phyloP scores from a whole-genome alignment of 2,797 vertebrate species.

The Takifugu ocellatus region DNA sequence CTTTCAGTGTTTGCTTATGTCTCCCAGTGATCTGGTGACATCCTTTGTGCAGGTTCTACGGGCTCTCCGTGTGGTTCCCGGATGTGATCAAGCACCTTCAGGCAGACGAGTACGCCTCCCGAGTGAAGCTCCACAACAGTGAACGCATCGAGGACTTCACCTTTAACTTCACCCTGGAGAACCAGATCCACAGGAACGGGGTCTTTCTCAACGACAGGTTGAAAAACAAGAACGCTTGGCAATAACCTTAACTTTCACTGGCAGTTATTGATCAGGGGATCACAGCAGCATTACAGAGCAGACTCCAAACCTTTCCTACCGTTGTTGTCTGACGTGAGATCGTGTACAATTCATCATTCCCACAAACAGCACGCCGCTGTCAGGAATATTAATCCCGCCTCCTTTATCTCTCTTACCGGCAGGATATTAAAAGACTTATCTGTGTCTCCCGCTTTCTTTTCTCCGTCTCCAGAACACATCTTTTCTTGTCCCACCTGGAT shows the following conservation, averaged over 20 bases:
- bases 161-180: constrained; percentile 97
- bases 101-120: constrained; percentile 87
- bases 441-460: constrained; percentile 7
- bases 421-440: constrained; percentile 74
- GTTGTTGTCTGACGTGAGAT: not conserved
- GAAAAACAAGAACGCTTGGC: too few relatives aligned
- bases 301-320: not conserved
- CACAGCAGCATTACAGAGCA: too few relatives aligned
- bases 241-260: not conserved
- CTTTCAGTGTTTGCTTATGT: too few relatives aligned
- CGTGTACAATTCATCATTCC: constrained; percentile 37
- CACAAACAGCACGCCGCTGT: constrained; percentile 33
- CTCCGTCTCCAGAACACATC: constrained; percentile 2
- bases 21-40: not conserved
- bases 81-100: constrained; percentile 98
- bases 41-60: constrained; percentile 84
- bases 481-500: constrained; percentile 9
- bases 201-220: constrained; percentile 92
- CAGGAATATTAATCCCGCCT: constrained; percentile 46
- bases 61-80: constrained; percentile 97
- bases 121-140: constrained; percentile 81
- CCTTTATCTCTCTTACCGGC: constrained; percentile 57
- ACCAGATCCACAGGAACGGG: constrained; percentile 90
- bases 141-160: constrained; percentile 86
- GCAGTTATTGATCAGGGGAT: too few relatives aligned